Conservation (phyloP, 2,113 vertebrate species). For the Motacilla alba region DNA sequence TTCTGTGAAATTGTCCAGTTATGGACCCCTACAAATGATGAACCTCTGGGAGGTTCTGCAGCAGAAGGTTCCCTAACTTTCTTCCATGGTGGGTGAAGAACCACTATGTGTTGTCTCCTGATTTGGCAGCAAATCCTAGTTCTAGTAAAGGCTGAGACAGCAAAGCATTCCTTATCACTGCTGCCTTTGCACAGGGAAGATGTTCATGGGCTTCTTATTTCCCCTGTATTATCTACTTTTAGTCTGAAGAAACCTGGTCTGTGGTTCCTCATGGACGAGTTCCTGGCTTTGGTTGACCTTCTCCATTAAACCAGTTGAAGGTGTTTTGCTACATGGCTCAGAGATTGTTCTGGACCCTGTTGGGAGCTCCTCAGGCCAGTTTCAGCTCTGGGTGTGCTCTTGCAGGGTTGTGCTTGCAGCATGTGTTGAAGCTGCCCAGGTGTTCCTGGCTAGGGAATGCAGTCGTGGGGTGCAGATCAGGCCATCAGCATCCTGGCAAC, state of each 20-base stretch:
- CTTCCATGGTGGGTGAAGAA: neutral
- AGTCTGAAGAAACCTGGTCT: neutral
- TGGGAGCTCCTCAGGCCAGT: neutral
- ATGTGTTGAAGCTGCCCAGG: neutral
- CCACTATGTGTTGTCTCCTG: neutral
- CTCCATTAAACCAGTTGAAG: neutral
- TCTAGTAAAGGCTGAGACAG: neutral
- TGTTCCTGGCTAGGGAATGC: neutral
- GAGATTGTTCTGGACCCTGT: neutral
- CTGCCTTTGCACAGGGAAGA: neutral
- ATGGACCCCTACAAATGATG: neutral
- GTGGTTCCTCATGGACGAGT: neutral
- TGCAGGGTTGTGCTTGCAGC: neutral
- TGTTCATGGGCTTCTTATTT: neutral
- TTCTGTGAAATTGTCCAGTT: neutral
- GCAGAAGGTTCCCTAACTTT: neutral
- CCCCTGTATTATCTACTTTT: neutral
- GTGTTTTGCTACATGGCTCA: neutral
- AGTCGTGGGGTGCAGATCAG: neutral
- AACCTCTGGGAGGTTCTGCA: neutral
- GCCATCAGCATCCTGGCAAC: neutral
- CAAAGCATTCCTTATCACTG: neutral
- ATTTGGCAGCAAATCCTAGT: neutral
- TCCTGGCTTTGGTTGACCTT: neutral
- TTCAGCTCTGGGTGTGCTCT: rapidly evolving